Evolutionary conservation across 2,797 vertebrate species (phyloP).

Genomic region (Sebastes nivosus): DNA sequence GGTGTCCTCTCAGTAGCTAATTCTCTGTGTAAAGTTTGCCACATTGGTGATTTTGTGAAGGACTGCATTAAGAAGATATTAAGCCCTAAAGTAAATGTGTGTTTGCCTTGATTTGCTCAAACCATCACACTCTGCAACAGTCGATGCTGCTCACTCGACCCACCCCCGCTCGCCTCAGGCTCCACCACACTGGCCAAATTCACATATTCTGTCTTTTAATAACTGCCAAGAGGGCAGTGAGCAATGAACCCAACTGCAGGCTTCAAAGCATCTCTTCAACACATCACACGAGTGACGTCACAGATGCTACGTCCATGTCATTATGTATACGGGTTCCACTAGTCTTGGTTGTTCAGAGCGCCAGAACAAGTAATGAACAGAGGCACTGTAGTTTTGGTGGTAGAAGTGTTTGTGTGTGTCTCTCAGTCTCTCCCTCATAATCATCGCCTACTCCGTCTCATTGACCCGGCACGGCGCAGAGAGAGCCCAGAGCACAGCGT

Average conservation of each 20-base stretch:
- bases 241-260: conserved; percentile 1
- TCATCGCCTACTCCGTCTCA: conserved; percentile 56
- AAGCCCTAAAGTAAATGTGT: neutral
- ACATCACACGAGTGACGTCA: conserved; percentile 23
- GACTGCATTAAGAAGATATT: conserved; percentile 7
- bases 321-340: conserved; percentile 1
- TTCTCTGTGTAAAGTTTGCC: neutral
- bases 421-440: conserved; percentile 39
- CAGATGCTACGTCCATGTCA: neutral
- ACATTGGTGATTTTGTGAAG: neutral
- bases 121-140: conserved; percentile 8
- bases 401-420: neutral
- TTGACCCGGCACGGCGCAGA: conserved; percentile 53
- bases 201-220: conserved; percentile 32
- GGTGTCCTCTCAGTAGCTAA: neutral
- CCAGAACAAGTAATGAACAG: conserved; percentile 20
- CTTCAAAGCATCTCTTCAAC: conserved; percentile 42
- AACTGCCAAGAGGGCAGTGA: conserved; percentile 31
- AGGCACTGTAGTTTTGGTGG: neutral
- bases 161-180: conserved; percentile 9
- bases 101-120: conserved; percentile 19
- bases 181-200: conserved; percentile 33
- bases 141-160: conserved; percentile 17
- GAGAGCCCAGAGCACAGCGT: conserved; percentile 44
- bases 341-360: conserved; percentile 1